Base-by-base conservation (phyloP, 2,797 vertebrate species). In the Catharus ustulatus region DNA sequence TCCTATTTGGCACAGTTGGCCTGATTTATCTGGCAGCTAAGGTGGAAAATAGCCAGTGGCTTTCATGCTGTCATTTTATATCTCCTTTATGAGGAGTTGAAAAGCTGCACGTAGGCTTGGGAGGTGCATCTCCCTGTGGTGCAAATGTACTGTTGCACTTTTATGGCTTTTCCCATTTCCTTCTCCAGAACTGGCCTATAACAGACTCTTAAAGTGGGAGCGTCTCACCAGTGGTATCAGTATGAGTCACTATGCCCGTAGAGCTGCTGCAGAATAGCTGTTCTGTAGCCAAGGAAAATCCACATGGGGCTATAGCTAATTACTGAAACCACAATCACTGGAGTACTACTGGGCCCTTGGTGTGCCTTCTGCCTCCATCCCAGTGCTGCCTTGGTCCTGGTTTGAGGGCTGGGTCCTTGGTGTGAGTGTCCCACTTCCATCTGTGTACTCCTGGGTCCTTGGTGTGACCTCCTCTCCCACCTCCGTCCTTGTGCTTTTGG, bases 131-230 rank as follows among this genome's bases (percentile, higher is more conserved):
- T 46, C 22, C 8, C 55, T 40, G 1, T 22, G 51, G 42, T 14
- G 61, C 51, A 45, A 43, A 64, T 76, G 73, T 75, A 46, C 57
- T 88, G 67, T 75, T 95, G 85, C 29, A n/a, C 59, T 91, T 93
- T 87, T 80, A 87, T 80, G 84, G 79, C 80, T 91, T 79, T 88
- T 95, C 82, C 90, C 57, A 13, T 89, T 96, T 90, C 69, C 79
- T 84, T 27, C 66, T 69, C 58, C 73, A 68, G 76, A 95, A 74
- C 61, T 38, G n/a, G 80, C 84, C 74, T 88, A 0, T 90, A 91
- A 34, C 51, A 84, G 71, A 64, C 46, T 71, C 45, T 12, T 21
- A 38, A 87, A 73, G 34, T 29, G 43, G 43, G 83, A 81, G 58
- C 68, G 26, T 90, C 76, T 92, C 46, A 1, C 43, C 27, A 5